A percentile compares a stretch with the other conserved stretches of the same genome.
phyloP scores from a whole-genome alignment of 2,888 invertebrate species.

The Onthophagus sagittarius region DNA sequence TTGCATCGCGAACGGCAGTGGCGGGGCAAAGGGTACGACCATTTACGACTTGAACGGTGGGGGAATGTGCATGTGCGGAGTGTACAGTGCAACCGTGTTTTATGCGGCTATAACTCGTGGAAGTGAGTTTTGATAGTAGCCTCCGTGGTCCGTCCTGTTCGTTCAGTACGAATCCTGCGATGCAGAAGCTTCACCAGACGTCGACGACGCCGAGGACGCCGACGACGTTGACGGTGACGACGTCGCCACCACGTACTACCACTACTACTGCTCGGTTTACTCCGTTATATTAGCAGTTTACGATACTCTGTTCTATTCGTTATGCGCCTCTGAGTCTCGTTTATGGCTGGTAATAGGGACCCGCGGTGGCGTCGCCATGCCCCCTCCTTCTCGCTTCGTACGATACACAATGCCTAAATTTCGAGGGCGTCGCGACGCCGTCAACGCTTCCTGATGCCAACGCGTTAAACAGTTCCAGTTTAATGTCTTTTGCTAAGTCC shows the following conservation, averaged over 20 bases:
- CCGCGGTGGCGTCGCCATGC: constrained; percentile 20
- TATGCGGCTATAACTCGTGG: constrained; percentile 48
- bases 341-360: constrained; percentile 32
- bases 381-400: constrained; percentile 26
- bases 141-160: constrained; percentile 27
- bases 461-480: neutral
- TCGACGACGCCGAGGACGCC: neutral
- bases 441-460: neutral
- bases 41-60: constrained; percentile 42
- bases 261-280: neutral
- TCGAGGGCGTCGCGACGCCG: constrained; percentile 25
- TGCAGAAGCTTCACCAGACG: constrained; percentile 29
- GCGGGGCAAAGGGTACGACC: constrained; percentile 43
- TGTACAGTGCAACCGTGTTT: constrained; percentile 49
- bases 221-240: neutral
- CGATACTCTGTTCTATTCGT: constrained; percentile 45
- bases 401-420: constrained; percentile 35
- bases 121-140: constrained; percentile 50
- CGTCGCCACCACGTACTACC: neutral
- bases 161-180: constrained; percentile 40
- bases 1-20: constrained; percentile 34
- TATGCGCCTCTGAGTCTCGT: constrained; percentile 40
- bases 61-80: constrained; percentile 49
- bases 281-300: constrained; percentile 42
- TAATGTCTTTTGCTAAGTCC: neutral